Conservation (phyloP, 2,888 invertebrate genomes). For the Scaptomyza caliginosa region DNA sequence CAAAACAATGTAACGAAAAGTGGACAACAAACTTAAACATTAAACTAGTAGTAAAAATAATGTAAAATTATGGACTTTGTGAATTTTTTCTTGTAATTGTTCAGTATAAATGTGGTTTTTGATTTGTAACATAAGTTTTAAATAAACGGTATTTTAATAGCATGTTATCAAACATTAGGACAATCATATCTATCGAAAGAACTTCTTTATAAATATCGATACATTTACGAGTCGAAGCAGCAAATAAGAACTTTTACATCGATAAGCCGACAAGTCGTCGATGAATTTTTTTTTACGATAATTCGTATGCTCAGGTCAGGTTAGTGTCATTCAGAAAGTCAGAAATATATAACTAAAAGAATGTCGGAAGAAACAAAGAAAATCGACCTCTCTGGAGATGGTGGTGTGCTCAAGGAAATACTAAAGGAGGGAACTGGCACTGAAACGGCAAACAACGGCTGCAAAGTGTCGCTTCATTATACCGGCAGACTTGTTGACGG, state of each 20-base stretch:
- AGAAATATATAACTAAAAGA: conserved; percentile 30
- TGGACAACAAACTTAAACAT: background rate
- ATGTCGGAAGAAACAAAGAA: conserved; percentile 67
- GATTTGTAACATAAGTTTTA: background rate
- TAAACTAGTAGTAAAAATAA: background rate
- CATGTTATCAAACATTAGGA: background rate
- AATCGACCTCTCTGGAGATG: conserved; percentile 82
- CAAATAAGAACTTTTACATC: conserved; percentile 16
- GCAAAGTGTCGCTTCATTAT: conserved; percentile 92
- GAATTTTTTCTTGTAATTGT: background rate
- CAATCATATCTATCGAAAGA: background rate
- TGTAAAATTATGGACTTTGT: no score
- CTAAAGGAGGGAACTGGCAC: conserved; percentile 89
- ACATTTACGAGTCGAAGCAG: background rate
- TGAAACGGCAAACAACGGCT: conserved; percentile 89
- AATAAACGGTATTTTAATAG: background rate
- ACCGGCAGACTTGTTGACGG: conserved; percentile 94
- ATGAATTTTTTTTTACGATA: conserved; percentile 27
- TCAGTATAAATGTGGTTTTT: background rate
- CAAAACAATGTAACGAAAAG: background rate
- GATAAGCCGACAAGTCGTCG: conserved; percentile 12
- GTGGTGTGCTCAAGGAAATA: conserved; percentile 82
- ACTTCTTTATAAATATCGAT: conserved; percentile 14
- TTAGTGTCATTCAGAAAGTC: conserved; percentile 31
- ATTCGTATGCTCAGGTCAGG: conserved; percentile 21